These are phyloP conservation scores for Pyrocoelia pectoralis DNA, from an alignment of 2,888 invertebrate genomes.

Conservation along the genomic window DNA sequence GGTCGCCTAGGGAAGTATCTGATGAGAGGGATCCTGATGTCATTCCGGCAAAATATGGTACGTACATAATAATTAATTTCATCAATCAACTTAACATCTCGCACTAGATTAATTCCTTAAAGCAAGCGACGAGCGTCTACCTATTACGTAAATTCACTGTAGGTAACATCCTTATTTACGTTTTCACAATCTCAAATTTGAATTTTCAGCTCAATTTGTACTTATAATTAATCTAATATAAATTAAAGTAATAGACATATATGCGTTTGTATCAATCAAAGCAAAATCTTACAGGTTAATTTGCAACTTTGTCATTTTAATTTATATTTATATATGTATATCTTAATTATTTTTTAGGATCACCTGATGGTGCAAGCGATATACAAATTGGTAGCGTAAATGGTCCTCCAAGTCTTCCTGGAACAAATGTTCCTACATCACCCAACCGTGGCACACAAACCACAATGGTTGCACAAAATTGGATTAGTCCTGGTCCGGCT, in stretches of 20 bases:
- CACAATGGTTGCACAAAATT: conserved; percentile 54
- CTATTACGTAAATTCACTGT: neutral
- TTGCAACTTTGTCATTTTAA: too few species aligned
- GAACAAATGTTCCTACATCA: conserved; percentile 47
- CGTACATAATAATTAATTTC: conserved; percentile 43
- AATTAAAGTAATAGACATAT: too few species aligned
- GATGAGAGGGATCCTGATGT: conserved; percentile 77
- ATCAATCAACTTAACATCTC: conserved; percentile 8
- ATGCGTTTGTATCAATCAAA: too few species aligned
- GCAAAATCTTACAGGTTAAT: too few species aligned
- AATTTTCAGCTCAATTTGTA: too few species aligned
- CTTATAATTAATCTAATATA: too few species aligned
- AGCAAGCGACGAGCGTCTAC: neutral
- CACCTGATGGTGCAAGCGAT: conserved; percentile 54
- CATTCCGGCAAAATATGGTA: conserved; percentile 79
- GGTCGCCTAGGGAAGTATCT: conserved; percentile 55
- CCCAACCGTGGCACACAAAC: conserved; percentile 51
- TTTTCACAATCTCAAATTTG: too few species aligned
- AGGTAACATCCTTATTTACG: neutral
- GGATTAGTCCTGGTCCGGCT: conserved; percentile 62
- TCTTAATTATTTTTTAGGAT: conserved; percentile 53
- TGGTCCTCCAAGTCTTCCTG: conserved; percentile 48
- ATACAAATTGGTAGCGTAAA: conserved; percentile 50
- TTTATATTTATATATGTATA: too few species aligned
- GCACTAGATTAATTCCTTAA: conserved; percentile 17